Base-by-base conservation (phyloP, 1,140 invertebrate species). In the Drosophila repleta region DNA sequence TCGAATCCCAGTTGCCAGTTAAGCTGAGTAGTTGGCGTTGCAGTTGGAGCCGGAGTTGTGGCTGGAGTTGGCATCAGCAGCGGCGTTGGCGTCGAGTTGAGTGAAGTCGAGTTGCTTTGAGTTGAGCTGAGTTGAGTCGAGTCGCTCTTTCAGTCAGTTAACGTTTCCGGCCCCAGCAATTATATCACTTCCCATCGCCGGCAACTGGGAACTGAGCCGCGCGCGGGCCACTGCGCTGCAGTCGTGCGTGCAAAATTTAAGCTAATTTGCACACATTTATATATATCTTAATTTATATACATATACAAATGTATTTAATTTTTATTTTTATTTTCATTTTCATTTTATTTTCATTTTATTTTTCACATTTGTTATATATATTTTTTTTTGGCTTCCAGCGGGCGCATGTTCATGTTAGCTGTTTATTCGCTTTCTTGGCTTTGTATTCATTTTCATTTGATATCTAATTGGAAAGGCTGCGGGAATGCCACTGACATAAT, bases 151-250 rank as follows among this genome's bases (percentile, higher is more conserved):
- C 77, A 87, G 68, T 87, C 69, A 85, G 77, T 87, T 87, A 81
- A 77, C 39, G 82, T 77, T 84, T 84, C 82, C 81, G 85, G 81
- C 74, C 77, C 69, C 82, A 84, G 82, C 81, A 87, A 84, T 84
- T 84, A 84, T 84, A 87, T 87, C 81, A 84, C 84, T 84, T 84
- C 74, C 82, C 81, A 69, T 80, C 71, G 65, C 74, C 81, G 43
- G 15, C 51, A 74, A 67, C 56, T 79, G 61, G 39, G 32, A 56
- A 37, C 57, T 57, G 45, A 35, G 24, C 61, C 15, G 52, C n/a
- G 52, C n/a, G 20, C 32, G 67, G 49, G 37, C 58, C 69, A 43
- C 66, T 62, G 70, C 69, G 76, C 71, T 85, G 61, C 81, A 87
- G 68, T 84, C 82, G 66, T 81, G 81, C 81, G 82, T 84, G 77